Evolutionary conservation across 2,888 invertebrate genomes (phyloP).

Genomic region (Homarus gammarus): DNA sequence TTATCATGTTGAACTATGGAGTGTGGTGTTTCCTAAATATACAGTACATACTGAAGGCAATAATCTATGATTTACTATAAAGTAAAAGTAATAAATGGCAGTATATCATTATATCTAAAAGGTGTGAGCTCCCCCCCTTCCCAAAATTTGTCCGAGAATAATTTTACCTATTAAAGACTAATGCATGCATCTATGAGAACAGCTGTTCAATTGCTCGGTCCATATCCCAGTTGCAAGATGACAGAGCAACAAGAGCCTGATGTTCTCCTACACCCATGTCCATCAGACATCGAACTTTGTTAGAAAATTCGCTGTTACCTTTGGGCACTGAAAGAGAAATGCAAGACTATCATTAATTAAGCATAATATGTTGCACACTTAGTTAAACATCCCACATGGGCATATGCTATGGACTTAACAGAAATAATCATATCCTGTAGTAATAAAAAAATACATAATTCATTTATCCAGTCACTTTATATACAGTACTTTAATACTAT

Average conservation of each 20-base stretch:
- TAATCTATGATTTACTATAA: constrained; percentile 1
- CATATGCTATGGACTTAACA: no score
- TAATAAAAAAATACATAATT: no score
- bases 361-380: no score
- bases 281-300: constrained; percentile 91
- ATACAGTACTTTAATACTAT: no score
- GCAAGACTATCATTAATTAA: background rate
- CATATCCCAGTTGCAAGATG: constrained; percentile 94
- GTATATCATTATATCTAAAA: constrained; percentile 21
- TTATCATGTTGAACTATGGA: background rate
- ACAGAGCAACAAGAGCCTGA: constrained; percentile 92
- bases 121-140: constrained; percentile 24
- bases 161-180: background rate
- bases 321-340: constrained; percentile 83
- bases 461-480: no score
- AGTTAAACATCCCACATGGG: no score
- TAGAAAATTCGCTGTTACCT: constrained; percentile 88
- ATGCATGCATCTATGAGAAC: constrained; percentile 83
- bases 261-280: constrained; percentile 97
- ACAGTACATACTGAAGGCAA: constrained; percentile 6
- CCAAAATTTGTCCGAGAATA: constrained; percentile 7
- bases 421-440: no score
- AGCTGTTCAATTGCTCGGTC: constrained; percentile 94
- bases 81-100: constrained; percentile 3
- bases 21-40: constrained; percentile 9